A percentile compares a stretch with the other conserved stretches of the same genome.
Evolutionary conservation across 1,140 invertebrate genomes (phyloP).

Genomic region (Musca domestica): DNA sequence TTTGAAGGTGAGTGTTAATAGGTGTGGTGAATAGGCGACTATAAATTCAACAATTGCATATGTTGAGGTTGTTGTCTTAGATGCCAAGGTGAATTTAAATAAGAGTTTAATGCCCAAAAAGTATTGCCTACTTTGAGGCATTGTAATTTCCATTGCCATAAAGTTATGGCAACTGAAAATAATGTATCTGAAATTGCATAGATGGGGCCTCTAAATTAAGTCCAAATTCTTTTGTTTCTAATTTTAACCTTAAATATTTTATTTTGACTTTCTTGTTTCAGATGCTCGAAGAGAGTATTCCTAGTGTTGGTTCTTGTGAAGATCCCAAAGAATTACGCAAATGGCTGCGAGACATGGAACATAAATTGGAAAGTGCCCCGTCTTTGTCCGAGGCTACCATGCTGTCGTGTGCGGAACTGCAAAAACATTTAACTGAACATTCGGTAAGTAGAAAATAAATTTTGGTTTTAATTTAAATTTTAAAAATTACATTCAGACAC

Average conservation of each 20-base stretch:
- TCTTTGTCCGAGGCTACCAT: slow-evolving; percentile 43
- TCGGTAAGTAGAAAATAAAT: slow-evolving; percentile 40
- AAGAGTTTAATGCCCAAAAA: too few species aligned
- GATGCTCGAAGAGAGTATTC: slow-evolving; percentile 45
- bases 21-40: not conserved
- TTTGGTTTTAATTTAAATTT: not conserved
- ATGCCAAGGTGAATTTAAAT: not conserved
- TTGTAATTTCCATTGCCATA: too few species aligned
- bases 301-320: slow-evolving; percentile 41
- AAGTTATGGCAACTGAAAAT: too few species aligned
- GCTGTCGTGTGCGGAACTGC: slow-evolving; percentile 42
- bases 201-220: too few species aligned
- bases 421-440: slow-evolving; percentile 46
- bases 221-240: too few species aligned
- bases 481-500: too few species aligned
- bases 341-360: slow-evolving; percentile 60
- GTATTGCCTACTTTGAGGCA: too few species aligned
- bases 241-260: slow-evolving; percentile 4
- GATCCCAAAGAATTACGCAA: slow-evolving; percentile 54
- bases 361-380: slow-evolving; percentile 42
- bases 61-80: not conserved
- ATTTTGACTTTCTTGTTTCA: slow-evolving; percentile 13
- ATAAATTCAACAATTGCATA: not conserved
- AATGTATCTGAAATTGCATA: too few species aligned
- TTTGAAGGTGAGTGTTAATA: slow-evolving; percentile 38